Conservation (phyloP, 2,797 vertebrate genomes). For the Martes flavigula region DNA sequence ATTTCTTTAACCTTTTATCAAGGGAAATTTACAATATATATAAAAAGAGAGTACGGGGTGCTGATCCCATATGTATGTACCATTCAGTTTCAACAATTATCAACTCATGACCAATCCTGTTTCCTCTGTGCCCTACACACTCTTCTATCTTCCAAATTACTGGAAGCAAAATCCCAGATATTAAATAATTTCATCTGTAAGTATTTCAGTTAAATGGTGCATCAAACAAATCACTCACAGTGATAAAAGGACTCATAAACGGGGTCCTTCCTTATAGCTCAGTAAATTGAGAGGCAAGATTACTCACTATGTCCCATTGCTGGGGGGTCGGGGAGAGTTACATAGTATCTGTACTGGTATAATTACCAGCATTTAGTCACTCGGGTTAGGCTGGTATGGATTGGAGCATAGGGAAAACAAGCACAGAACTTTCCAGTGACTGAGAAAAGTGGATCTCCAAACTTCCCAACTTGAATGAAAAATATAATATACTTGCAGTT, state of each 20-base stretch:
- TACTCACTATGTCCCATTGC: neutral
- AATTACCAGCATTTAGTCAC: neutral
- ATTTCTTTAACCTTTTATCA: constrained; percentile 30
- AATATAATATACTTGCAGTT: neutral
- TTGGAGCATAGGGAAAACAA: neutral
- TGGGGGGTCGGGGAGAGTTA: neutral
- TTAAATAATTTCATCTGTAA: constrained; percentile 48
- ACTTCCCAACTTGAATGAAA: constrained; percentile 3
- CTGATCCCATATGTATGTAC: neutral
- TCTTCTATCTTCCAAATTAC: constrained; percentile 25
- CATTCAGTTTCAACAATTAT: constrained; percentile 15
- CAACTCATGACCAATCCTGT: neutral
- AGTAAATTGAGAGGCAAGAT: neutral
- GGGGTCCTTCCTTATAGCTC: constrained; percentile 3
- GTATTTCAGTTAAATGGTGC: constrained; percentile 43
- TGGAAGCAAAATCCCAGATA: constrained; percentile 16
- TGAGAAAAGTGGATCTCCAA: constrained; percentile 4
- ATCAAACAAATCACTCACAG: constrained; percentile 38
- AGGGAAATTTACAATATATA: constrained; percentile 24
- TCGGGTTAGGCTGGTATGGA: neutral
- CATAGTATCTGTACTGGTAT: neutral
- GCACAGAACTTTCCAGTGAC: neutral
- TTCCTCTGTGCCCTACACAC: neutral
- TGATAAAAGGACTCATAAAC: constrained; percentile 19
- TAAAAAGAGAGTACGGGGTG: neutral